Base-by-base conservation (phyloP, 1,140 invertebrate species). In the Musca domestica region DNA sequence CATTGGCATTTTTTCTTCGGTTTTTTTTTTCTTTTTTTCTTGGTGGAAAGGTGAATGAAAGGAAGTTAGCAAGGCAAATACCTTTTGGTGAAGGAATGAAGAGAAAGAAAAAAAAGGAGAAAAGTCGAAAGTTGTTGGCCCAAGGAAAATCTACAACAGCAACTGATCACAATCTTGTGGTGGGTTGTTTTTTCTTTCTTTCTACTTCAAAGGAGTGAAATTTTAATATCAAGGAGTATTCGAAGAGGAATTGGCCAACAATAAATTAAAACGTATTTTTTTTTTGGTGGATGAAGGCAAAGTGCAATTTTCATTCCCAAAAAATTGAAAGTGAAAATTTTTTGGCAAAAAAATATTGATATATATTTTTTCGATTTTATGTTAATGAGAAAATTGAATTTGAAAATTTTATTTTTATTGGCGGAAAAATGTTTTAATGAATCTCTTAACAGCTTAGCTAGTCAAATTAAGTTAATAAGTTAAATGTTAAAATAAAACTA, bases 311-410 rank as follows among this genome's bases (percentile, higher is more conserved):
- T 41, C 34, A 9, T n/a, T 51, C 23, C 14, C 4, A 25, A 25
- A n/a, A 56, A 56, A 56, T n/a, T 27, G 52, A 56, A 56, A 56
- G 23, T 56, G 52, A 56, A 56, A 56, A 56, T 25, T 15, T 56
- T 56, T 41, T 41, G 34, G 34, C 34, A 41, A 30, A 4, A 30
- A 30, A 30, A 30, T 30, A 30, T 4, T 30, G 9, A 30, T 4
- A 30, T 30, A 30, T 41, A 41, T 41, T 41, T 9, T 41, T n/a
- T n/a, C n/a, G n/a, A n/a, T n/a, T n/a, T n/a, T n/a, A n/a, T n/a
- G n/a, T n/a, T n/a, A n/a, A n/a, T n/a, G n/a, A n/a, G n/a, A n/a
- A n/a, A n/a, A n/a, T n/a, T n/a, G n/a, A n/a, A n/a, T n/a, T n/a
- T n/a, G n/a, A n/a, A n/a, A n/a, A n/a, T n/a, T n/a, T n/a, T n/a